Evolutionary conservation across 2,113 vertebrate genomes (phyloP).

Genomic region (Pithys albifrons): DNA sequence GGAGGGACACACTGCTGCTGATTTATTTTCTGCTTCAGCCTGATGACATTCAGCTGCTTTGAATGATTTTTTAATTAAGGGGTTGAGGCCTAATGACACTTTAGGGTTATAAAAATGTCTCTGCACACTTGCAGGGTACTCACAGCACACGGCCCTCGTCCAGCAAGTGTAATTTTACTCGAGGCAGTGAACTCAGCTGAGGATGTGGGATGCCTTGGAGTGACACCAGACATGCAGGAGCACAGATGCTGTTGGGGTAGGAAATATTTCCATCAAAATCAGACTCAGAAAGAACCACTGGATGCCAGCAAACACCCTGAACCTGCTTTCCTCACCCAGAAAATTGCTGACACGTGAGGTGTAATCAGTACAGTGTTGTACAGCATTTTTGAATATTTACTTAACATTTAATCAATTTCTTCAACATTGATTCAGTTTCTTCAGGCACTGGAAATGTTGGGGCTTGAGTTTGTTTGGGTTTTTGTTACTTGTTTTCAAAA

Average conservation of each 20-base stretch:
- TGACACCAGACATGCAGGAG: neutral
- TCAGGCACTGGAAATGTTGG: neutral
- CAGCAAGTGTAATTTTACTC: neutral
- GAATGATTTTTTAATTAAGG: neutral
- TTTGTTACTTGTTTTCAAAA: neutral
- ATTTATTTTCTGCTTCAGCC: neutral
- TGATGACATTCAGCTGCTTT: neutral
- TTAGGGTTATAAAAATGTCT: neutral
- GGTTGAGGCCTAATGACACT: neutral
- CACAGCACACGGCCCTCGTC: neutral
- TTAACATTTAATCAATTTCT: neutral
- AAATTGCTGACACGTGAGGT: neutral
- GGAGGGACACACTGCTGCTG: neutral
- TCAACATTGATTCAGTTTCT: neutral
- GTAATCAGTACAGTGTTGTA: accelerated
- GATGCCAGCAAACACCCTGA: neutral
- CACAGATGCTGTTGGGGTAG: neutral
- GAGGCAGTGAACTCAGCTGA: neutral
- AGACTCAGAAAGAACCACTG: neutral
- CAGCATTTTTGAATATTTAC: neutral
- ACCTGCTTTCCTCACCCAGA: neutral
- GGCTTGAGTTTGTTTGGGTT: neutral
- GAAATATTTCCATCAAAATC: neutral
- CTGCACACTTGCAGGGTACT: neutral
- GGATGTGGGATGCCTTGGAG: neutral